These are phyloP conservation scores for Drosophila austrosaltans DNA, from an alignment of 2,888 invertebrate genomes.

Conservation along the genomic window DNA sequence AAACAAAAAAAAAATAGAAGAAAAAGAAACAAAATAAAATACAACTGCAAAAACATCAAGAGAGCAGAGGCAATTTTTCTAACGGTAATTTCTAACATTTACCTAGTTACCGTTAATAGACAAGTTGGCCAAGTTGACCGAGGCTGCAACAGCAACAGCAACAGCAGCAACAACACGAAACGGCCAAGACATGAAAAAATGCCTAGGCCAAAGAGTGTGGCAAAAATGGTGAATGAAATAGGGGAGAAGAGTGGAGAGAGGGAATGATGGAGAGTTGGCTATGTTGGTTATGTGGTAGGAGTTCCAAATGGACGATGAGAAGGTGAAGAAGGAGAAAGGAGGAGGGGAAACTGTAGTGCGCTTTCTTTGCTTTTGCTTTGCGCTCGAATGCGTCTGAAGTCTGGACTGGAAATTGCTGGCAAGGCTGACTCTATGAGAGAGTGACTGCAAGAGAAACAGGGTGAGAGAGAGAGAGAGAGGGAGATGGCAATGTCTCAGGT, in stretches of 20 bases:
- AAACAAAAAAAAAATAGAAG: too few species aligned
- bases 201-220: constrained; percentile 36
- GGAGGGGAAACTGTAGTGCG: constrained; percentile 41
- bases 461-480: neutral
- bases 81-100: constrained; percentile 78
- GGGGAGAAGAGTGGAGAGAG: neutral
- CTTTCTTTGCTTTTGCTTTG: constrained; percentile 64
- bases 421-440: constrained; percentile 18
- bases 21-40: neutral
- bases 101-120: constrained; percentile 80
- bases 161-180: constrained; percentile 41
- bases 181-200: constrained; percentile 70
- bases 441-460: constrained; percentile 12
- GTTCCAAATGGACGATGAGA: neutral
- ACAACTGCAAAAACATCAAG: constrained; percentile 38
- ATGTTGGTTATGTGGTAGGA: constrained; percentile 6
- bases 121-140: constrained; percentile 76
- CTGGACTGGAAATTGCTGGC: constrained; percentile 36
- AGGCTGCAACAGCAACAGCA: constrained; percentile 10
- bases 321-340: constrained; percentile 3
- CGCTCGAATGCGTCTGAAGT: constrained; percentile 58
- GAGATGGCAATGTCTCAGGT: constrained; percentile 36
- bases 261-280: too few species aligned
- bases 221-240: neutral
- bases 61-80: constrained; percentile 68